Evolutionary conservation across 2,797 vertebrate species (phyloP).

Genomic region (Distichodus sexfasciatus): DNA sequence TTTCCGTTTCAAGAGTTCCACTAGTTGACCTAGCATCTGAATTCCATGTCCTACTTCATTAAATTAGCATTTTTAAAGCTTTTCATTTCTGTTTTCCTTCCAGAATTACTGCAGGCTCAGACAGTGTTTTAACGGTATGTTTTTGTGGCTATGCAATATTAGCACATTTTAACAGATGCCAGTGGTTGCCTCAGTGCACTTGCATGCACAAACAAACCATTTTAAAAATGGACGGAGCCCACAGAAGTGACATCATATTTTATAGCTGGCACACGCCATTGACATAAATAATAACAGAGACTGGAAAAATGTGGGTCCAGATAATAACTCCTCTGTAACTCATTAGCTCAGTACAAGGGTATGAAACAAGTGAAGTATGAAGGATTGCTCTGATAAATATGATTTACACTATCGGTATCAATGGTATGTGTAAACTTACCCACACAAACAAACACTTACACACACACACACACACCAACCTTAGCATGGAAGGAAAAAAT

Average conservation of each 20-base stretch:
- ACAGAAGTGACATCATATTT: constrained; percentile 26
- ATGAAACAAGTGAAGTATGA: constrained; percentile 30
- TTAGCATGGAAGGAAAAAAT: no score
- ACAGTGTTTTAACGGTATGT: not conserved
- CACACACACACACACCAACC: no score
- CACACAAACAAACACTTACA: no score
- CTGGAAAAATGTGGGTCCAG: constrained; percentile 34
- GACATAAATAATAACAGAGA: constrained; percentile 30
- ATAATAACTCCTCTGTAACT: constrained; percentile 32
- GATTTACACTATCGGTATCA: constrained; percentile 24
- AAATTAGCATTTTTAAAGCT: not conserved
- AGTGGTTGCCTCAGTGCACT: constrained; percentile 32
- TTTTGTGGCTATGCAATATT: constrained; percentile 7
- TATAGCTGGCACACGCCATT: constrained; percentile 32
- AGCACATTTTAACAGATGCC: not conserved
- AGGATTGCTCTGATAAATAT: constrained; percentile 23
- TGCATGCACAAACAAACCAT: constrained; percentile 44
- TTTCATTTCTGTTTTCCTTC: not conserved
- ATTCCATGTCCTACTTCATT: constrained; percentile 5
- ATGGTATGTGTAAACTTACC: not conserved
- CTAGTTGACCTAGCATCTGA: no score
- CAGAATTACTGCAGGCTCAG: not conserved
- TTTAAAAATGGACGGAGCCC: constrained; percentile 25
- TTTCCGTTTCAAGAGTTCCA: no score
- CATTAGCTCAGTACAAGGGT: constrained; percentile 41